These are phyloP conservation scores for Drosophila punjabiensis DNA, from an alignment of 1,140 invertebrate species.

Conservation along the genomic window DNA sequence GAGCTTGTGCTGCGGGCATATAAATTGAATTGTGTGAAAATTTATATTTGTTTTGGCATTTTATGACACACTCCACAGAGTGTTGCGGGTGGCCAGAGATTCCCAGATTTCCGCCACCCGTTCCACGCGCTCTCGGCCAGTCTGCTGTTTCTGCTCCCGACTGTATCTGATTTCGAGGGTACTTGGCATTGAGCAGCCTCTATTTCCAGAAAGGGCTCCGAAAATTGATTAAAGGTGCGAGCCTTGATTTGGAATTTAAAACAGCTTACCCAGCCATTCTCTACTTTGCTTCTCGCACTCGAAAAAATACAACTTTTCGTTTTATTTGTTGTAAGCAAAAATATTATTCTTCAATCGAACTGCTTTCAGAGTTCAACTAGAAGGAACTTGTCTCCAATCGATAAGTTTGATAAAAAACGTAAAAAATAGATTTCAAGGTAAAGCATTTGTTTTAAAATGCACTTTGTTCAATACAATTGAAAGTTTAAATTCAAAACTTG, in stretches of 20 bases:
- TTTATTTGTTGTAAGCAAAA: not conserved
- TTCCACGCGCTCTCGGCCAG: constrained; percentile 1
- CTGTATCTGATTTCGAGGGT: constrained; percentile 39
- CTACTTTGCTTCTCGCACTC: not conserved
- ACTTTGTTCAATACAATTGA: not conserved
- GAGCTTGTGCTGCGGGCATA: constrained; percentile 41
- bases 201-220: constrained; percentile 11
- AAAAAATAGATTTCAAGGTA: not conserved
- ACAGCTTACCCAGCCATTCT: constrained; percentile 11
- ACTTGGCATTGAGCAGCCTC: constrained; percentile 14
- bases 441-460: not conserved
- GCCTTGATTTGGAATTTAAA: constrained; percentile 71
- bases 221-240: constrained; percentile 72
- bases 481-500: not conserved
- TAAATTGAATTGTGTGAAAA: constrained; percentile 77
- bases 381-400: too few species aligned
- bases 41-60: constrained; percentile 75
- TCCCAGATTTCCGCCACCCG: constrained; percentile 15
- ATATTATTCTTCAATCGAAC: not conserved
- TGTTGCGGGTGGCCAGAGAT: constrained; percentile 50
- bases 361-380: not conserved
- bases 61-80: constrained; percentile 69
- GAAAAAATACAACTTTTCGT: not conserved
- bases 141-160: constrained; percentile 23
- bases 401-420: not conserved